Conservation (phyloP, 1,140 invertebrate genomes). For the Euwallacea fornicatus region DNA sequence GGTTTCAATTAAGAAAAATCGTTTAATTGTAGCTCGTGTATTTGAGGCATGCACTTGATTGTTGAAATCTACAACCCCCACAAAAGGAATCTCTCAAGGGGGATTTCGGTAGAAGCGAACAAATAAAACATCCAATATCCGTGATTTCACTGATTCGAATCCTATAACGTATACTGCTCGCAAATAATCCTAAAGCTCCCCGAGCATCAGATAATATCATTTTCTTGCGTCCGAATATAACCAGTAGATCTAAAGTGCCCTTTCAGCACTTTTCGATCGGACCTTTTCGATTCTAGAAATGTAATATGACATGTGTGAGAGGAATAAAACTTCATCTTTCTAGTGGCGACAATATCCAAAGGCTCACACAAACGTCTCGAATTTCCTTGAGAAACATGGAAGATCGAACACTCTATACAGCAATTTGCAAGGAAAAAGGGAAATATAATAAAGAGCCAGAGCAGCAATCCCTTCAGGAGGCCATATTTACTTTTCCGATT, state of each 20-base stretch:
- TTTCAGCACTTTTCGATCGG: constrained; percentile 36
- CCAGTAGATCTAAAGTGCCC: constrained; percentile 35
- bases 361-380: too few relatives aligned
- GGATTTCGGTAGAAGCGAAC: constrained; percentile 24
- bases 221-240: constrained; percentile 36
- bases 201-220: constrained; percentile 35
- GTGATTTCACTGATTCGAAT: constrained; percentile 34
- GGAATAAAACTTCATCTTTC: constrained; percentile 20
- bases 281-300: constrained; percentile 31
- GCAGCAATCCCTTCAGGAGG: constrained; percentile 11
- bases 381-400: not conserved
- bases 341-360: too few relatives aligned
- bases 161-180: constrained; percentile 34
- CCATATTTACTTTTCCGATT: constrained; percentile 31
- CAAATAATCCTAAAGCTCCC: constrained; percentile 36
- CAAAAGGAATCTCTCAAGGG: constrained; percentile 1
- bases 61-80: too few relatives aligned
- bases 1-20: constrained; percentile 34
- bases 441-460: constrained; percentile 22
- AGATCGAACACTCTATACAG: constrained; percentile 8
- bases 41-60: not conserved
- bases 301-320: constrained; percentile 35
- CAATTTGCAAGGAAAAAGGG: not conserved
- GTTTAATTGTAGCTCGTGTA: constrained; percentile 23
- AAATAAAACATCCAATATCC: constrained; percentile 34